Percentiles rank a stretch among this genome's conserved stretches.
Conservation (phyloP, 2,797 vertebrate species). For the Anguilla megastoma region DNA sequence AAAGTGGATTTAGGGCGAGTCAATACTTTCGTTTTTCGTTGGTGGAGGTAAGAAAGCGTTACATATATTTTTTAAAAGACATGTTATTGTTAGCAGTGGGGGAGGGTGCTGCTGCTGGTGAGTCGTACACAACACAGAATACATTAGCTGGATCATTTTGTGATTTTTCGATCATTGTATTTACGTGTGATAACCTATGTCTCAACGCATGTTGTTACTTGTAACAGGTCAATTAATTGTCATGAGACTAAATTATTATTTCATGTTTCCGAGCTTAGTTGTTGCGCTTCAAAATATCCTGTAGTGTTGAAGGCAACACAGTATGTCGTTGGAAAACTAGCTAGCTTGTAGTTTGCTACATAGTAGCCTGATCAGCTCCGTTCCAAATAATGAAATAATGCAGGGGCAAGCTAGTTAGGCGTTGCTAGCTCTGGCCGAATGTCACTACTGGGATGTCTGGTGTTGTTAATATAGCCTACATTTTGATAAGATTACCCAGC, state of each 20-base stretch:
- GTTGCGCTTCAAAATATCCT: neutral
- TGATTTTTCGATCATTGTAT: neutral
- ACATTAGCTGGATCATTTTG: constrained; percentile 28
- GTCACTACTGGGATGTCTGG: neutral
- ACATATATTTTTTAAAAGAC: constrained; percentile 32
- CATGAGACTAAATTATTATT: neutral
- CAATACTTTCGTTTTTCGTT: constrained; percentile 42
- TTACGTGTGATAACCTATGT: neutral
- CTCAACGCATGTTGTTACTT: neutral
- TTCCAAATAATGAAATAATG: neutral
- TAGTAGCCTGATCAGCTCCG: neutral
- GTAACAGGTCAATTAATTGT: neutral
- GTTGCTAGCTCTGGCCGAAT: neutral
- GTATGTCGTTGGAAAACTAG: neutral
- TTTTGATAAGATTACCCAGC: neutral
- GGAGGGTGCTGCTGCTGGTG: constrained; percentile 43
- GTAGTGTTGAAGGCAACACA: neutral
- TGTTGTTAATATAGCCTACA: neutral
- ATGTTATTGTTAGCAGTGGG: constrained; percentile 55
- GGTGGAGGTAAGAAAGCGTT: constrained; percentile 64
- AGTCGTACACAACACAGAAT: constrained; percentile 36
- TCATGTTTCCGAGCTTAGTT: neutral
- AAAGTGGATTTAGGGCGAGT: constrained; percentile 54
- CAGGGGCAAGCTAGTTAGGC: too few relatives aligned
- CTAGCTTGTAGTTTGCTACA: constrained; percentile 8